Percentiles rank a stretch among this genome's conserved stretches.
These are phyloP conservation scores for Bubo scandiacus DNA, from an alignment of 2,113 vertebrate genomes.

Conservation along the genomic window DNA sequence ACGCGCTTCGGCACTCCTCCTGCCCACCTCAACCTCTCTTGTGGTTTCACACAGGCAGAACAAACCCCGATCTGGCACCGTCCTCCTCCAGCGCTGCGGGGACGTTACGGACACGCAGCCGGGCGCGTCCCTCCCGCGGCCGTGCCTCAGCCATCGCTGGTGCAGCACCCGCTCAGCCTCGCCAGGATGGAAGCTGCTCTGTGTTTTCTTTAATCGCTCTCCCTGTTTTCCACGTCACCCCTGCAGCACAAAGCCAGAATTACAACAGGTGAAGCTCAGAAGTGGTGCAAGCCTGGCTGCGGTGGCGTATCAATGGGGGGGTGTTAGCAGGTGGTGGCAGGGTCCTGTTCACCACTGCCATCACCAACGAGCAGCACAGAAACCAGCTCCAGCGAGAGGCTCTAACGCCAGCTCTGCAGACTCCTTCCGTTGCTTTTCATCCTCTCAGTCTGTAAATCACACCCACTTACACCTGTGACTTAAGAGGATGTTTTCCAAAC, in stretches of 20 bases:
- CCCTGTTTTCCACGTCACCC: not conserved
- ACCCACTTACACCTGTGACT: not conserved
- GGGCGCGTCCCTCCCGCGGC: fast-evolving
- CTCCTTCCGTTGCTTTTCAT: not conserved
- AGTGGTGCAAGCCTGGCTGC: fast-evolving
- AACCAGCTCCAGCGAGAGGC: not conserved
- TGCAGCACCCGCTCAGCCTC: not conserved
- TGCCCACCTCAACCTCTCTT: not conserved
- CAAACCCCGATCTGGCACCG: not conserved
- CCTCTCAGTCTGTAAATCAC: not conserved
- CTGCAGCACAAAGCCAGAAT: not conserved
- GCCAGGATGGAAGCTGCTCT: not conserved
- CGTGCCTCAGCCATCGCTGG: fast-evolving
- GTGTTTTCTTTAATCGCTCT: not conserved
- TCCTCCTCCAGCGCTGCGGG: fast-evolving
- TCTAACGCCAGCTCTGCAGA: not conserved
- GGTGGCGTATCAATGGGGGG: not conserved
- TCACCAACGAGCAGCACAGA: not conserved
- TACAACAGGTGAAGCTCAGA: not conserved
- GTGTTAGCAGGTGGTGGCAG: not conserved
- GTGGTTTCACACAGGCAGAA: not conserved
- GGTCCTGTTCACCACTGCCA: not conserved
- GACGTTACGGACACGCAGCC: fast-evolving
- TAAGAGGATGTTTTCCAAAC: not conserved
- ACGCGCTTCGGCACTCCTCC: fast-evolving